phyloP scores from a whole-genome alignment of 2,888 invertebrate genomes.

The Dastarcus helophoroides region DNA sequence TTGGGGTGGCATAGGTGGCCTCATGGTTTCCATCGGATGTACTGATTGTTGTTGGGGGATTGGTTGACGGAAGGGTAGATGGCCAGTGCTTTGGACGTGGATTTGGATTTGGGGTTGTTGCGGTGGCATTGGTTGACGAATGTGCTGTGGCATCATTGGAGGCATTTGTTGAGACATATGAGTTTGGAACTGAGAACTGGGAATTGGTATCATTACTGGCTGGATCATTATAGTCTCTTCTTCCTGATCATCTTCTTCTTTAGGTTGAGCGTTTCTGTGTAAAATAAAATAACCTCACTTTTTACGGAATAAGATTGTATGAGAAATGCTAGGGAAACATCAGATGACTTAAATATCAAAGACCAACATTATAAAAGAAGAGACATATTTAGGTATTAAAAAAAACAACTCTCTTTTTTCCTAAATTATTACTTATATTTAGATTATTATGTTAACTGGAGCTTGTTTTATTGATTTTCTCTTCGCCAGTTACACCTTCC shows the following conservation, averaged over 20 bases:
- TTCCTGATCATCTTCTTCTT: conserved; percentile 25
- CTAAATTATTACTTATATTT: conserved; percentile 4
- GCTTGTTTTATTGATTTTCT: too few relatives aligned
- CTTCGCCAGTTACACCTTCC: too few relatives aligned
- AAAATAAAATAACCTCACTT: too few relatives aligned
- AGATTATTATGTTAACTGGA: too few relatives aligned
- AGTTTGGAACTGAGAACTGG: conserved; percentile 30
- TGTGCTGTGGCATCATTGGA: too few relatives aligned
- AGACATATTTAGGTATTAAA: too few relatives aligned
- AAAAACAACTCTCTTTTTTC: conserved; percentile 3
- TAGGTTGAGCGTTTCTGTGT: too few relatives aligned
- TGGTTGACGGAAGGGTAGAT: conserved; percentile 22
- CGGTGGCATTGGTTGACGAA: conserved; percentile 16
- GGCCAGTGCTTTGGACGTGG: conserved; percentile 7
- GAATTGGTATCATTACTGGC: conserved; percentile 36
- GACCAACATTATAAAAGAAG: too few relatives aligned
- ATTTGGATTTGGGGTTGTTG: conserved; percentile 31
- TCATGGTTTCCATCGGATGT: conserved; percentile 44
- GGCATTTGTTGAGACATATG: conserved; percentile 34
- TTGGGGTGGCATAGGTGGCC: conserved; percentile 30
- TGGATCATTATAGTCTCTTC: conserved; percentile 37
- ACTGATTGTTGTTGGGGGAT: conserved; percentile 26
- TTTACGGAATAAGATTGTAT: too few relatives aligned
- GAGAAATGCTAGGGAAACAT: too few relatives aligned
- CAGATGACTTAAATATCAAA: too few relatives aligned